Evolutionary conservation across 2,888 invertebrate genomes (phyloP).

Genomic region (Aphodius sticticus): DNA sequence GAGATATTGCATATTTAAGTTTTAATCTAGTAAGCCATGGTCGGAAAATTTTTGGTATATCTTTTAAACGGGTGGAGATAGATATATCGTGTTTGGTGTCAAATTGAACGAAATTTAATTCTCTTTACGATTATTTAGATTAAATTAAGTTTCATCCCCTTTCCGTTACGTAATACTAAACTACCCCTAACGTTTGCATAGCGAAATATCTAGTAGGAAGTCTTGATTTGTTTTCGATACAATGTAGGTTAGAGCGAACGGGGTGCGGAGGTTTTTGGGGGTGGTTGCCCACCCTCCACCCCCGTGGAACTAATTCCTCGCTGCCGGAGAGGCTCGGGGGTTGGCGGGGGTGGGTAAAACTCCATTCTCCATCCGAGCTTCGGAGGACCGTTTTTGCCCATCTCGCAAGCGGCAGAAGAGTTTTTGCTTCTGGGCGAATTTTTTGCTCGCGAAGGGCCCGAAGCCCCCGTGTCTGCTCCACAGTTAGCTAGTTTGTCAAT

Average conservation of each 20-base stretch:
- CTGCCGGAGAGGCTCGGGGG: constrained; percentile 12
- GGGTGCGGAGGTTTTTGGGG: not conserved
- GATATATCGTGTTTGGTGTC: not conserved
- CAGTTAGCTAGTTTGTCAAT: constrained; percentile 63
- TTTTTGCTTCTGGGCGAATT: constrained; percentile 39
- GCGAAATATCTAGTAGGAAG: not conserved
- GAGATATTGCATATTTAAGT: not conserved
- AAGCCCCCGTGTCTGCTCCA: constrained; percentile 58
- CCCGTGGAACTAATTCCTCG: constrained; percentile 47
- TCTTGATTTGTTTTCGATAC: not conserved
- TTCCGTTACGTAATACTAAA: not conserved
- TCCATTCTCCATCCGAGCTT: constrained; percentile 39
- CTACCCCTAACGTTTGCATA: not conserved
- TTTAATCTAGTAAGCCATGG: not conserved
- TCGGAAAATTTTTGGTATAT: not conserved
- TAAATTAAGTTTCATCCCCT: not conserved
- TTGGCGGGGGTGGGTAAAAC: constrained; percentile 37
- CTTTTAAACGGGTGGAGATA: not conserved
- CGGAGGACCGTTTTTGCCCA: constrained; percentile 50
- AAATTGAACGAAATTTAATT: not conserved
- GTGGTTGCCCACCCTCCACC: constrained; percentile 20
- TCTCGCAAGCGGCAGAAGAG: constrained; percentile 17
- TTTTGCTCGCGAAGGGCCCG: constrained; percentile 49
- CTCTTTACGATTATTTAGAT: not conserved
- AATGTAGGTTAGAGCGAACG: constrained; percentile 17